Conservation (phyloP, 1,140 invertebrate genomes). For the Formica selysi region DNA sequence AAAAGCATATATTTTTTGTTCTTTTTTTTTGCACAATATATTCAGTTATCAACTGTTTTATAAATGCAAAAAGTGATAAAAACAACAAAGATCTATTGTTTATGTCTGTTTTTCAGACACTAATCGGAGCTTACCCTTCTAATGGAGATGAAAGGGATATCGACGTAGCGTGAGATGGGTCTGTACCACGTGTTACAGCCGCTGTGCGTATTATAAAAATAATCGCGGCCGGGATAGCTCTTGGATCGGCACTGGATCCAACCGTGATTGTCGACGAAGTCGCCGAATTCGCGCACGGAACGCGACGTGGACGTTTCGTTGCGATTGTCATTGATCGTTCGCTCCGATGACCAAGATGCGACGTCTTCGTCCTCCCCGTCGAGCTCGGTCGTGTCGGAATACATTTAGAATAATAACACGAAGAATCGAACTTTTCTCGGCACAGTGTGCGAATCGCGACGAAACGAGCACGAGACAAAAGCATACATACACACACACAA, state of each 20-base stretch:
- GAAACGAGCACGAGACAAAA: background rate
- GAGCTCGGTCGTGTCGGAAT: background rate
- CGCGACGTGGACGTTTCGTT: background rate
- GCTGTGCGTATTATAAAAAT: slow-evolving; percentile 69
- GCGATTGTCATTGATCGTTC: too few relatives aligned
- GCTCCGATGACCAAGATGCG: background rate
- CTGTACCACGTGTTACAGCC: slow-evolving; percentile 63
- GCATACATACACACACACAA: background rate
- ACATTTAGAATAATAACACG: background rate
- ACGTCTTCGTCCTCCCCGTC: background rate
- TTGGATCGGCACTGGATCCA: slow-evolving; percentile 75
- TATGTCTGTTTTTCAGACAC: background rate
- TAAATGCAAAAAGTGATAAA: background rate
- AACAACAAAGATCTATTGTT: background rate
- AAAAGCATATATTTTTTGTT: background rate
- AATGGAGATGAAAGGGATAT: background rate
- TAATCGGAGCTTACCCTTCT: slow-evolving; percentile 12
- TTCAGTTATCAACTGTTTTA: background rate
- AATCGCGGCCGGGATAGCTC: slow-evolving; percentile 35
- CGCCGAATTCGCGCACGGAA: slow-evolving; percentile 64
- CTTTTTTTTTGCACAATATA: background rate
- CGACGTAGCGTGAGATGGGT: slow-evolving; percentile 41
- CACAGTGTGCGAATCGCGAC: background rate
- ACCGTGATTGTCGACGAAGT: slow-evolving; percentile 65
- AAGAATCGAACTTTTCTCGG: background rate